Conservation (phyloP, 2,113 vertebrate genomes). For the Rhizomys pruinosus region DNA sequence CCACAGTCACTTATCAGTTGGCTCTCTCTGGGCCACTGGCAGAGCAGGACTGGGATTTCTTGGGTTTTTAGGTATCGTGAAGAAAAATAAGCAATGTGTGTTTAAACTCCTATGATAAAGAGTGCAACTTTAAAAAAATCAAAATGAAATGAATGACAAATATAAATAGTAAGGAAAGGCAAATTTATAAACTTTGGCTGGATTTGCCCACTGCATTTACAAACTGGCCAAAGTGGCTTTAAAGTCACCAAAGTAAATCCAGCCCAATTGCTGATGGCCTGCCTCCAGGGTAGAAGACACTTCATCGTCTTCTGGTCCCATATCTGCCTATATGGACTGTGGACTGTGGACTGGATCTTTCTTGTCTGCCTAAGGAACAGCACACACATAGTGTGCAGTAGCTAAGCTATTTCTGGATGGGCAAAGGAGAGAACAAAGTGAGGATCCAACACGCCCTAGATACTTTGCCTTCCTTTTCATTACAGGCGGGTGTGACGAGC, state of each 20-base stretch:
- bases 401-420: not conserved
- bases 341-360: not conserved
- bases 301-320: not conserved
- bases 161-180: not conserved
- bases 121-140: not conserved
- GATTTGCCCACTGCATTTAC: not conserved
- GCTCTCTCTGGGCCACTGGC: not conserved
- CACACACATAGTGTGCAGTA: not conserved
- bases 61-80: not conserved
- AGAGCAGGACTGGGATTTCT: not conserved
- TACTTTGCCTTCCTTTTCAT: not conserved
- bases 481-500: not conserved
- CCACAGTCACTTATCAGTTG: not conserved
- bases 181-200: not conserved
- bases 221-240: not conserved
- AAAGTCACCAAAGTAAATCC: not conserved
- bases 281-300: not conserved
- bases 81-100: not conserved
- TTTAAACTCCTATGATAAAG: constrained; percentile 3
- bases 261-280: not conserved
- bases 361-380: not conserved
- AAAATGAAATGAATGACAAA: constrained; percentile 42
- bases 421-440: not conserved
- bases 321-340: not conserved
- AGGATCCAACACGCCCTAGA: not conserved